Conservation (phyloP, 2,888 invertebrate species). For the Ellobium chinense region DNA sequence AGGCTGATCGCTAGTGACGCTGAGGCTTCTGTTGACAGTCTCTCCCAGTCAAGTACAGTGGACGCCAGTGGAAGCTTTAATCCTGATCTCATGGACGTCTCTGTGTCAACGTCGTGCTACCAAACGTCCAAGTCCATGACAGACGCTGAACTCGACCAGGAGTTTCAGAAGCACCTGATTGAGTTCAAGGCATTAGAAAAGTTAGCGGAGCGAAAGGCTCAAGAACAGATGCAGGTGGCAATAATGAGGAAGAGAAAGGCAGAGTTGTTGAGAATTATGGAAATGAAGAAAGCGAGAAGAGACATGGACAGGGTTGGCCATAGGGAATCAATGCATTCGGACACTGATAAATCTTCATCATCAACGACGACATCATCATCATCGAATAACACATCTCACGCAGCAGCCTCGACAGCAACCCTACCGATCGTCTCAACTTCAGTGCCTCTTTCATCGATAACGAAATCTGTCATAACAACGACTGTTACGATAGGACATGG, state of each 20-base stretch:
- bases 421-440: not conserved
- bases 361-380: not conserved
- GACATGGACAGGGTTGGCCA: slow-evolving; percentile 31
- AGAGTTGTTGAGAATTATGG: slow-evolving; percentile 45
- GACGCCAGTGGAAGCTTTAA: not conserved
- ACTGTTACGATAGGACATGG: not conserved
- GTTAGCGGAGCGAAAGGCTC: slow-evolving; percentile 59
- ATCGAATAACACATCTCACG: not conserved
- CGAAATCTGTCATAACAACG: not conserved
- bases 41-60: not conserved
- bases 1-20: not conserved
- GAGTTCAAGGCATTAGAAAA: slow-evolving; percentile 61
- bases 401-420: not conserved
- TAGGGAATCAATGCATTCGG: not conserved
- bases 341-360: not conserved
- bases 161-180: slow-evolving; percentile 58
- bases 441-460: not conserved
- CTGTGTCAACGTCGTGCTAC: slow-evolving; percentile 17
- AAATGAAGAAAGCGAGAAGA: slow-evolving; percentile 44
- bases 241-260: slow-evolving; percentile 49
- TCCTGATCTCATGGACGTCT: slow-evolving; percentile 20
- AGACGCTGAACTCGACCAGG: slow-evolving; percentile 56
- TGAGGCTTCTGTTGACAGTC: not conserved
- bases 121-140: slow-evolving; percentile 33
- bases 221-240: slow-evolving; percentile 57